Evolutionary conservation across 2,888 invertebrate genomes (phyloP).

Genomic region (Gibbula magus): DNA sequence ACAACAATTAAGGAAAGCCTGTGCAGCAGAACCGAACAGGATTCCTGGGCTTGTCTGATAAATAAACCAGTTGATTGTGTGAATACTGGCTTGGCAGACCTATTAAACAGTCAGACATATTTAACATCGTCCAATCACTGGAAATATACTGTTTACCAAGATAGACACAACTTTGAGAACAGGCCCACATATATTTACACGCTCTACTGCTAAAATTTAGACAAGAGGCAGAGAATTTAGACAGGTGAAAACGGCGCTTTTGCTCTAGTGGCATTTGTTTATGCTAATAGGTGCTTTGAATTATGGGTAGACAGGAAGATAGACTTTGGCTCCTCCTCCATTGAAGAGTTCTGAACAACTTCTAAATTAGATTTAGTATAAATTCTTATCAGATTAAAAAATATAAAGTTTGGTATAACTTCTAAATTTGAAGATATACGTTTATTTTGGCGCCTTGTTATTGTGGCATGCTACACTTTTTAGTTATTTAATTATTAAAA

Average conservation of each 20-base stretch:
- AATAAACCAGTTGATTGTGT: neutral
- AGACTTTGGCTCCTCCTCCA: neutral
- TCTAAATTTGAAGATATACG: too few relatives aligned
- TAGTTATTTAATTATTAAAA: too few relatives aligned
- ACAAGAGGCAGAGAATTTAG: conserved; percentile 1
- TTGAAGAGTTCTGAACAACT: too few relatives aligned
- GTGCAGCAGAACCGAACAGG: neutral
- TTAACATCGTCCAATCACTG: neutral
- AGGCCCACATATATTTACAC: neutral
- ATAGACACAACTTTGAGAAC: neutral
- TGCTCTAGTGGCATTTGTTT: conserved; percentile 27
- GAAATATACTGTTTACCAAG: neutral
- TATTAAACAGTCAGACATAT: neutral
- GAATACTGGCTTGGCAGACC: neutral
- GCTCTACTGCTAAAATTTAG: neutral
- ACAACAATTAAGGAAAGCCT: neutral
- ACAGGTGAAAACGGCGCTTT: conserved; percentile 14
- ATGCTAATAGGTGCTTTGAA: conserved; percentile 24
- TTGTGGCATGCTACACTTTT: too few relatives aligned
- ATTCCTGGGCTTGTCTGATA: neutral
- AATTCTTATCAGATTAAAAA: too few relatives aligned
- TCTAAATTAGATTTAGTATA: too few relatives aligned
- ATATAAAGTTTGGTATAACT: too few relatives aligned
- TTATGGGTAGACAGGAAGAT: conserved; percentile 17
- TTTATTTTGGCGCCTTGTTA: too few relatives aligned